phyloP scores from a whole-genome alignment of 37 sponge, comb jelly and placozoan species.

The Petrosia ficiformis region DNA sequence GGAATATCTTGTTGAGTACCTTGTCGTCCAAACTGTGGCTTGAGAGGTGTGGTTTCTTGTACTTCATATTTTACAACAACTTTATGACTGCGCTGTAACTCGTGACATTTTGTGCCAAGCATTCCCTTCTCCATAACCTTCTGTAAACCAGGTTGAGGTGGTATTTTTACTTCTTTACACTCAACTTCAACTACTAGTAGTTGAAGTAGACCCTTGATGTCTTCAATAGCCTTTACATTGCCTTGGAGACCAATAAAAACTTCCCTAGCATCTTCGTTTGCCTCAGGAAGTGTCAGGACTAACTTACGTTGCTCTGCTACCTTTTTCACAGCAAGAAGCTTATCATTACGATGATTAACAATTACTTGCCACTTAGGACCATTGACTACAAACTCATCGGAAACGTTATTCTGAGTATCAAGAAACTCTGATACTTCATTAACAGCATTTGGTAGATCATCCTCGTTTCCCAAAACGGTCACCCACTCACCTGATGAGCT shows the following conservation, averaged over 20 bases:
- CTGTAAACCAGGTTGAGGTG: constrained; percentile 2
- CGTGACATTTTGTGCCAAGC: constrained; percentile 5
- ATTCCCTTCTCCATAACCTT: constrained; percentile 2
- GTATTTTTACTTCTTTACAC: not conserved
- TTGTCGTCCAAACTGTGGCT: not conserved
- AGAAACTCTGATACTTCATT: constrained; percentile 15
- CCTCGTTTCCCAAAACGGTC: constrained; percentile 4
- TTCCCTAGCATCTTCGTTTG: not conserved
- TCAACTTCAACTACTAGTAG: constrained; percentile 1
- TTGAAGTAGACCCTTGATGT: constrained; percentile 15
- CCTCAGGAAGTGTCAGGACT: not conserved
- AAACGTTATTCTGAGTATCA: not conserved
- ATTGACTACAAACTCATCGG: not conserved
- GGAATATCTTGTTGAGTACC: not conserved
- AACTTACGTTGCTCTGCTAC: constrained; percentile 3
- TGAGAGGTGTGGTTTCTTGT: not conserved
- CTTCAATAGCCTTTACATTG: constrained; percentile 4
- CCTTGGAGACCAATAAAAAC: constrained; percentile 10
- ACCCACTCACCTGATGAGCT: not conserved
- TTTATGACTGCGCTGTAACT: not conserved
- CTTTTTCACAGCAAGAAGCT: constrained; percentile 5
- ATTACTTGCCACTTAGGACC: constrained; percentile 11
- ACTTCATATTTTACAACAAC: not conserved
- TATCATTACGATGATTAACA: not conserved
- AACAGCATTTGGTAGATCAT: not conserved